These are phyloP conservation scores for Xanthia icteritia DNA, from an alignment of 2,888 invertebrate genomes.

Conservation along the genomic window DNA sequence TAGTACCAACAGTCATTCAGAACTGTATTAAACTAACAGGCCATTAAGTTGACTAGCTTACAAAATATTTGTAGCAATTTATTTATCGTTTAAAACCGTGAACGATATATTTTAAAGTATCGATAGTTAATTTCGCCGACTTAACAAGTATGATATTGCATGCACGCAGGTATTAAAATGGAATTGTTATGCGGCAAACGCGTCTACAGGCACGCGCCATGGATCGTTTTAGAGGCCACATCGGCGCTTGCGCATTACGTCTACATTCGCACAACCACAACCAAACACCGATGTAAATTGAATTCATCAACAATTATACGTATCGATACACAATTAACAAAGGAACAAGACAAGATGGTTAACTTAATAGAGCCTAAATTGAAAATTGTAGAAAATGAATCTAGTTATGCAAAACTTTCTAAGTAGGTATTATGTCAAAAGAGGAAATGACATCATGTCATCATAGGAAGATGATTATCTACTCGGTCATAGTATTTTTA, in stretches of 20 bases:
- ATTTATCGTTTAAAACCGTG: slow-evolving; percentile 43
- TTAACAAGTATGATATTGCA: slow-evolving; percentile 70
- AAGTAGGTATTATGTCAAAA: slow-evolving; percentile 31
- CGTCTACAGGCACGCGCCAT: slow-evolving; percentile 82
- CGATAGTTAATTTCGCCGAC: slow-evolving; percentile 61
- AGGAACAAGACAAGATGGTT: slow-evolving; percentile 25
- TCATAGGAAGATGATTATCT: slow-evolving; percentile 42
- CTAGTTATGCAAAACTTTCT: slow-evolving; percentile 42
- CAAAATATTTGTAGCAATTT: slow-evolving; percentile 52
- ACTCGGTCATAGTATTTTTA: slow-evolving; percentile 59
- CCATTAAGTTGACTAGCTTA: slow-evolving; percentile 33
- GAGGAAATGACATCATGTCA: slow-evolving; percentile 43
- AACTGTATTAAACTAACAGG: slow-evolving; percentile 5
- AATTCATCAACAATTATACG: slow-evolving; percentile 56
- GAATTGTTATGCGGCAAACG: slow-evolving; percentile 82
- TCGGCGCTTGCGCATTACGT: slow-evolving; percentile 69
- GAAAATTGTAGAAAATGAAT: slow-evolving; percentile 1
- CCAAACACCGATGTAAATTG: slow-evolving; percentile 66
- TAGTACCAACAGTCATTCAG: neutral
- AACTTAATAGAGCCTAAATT: slow-evolving; percentile 10
- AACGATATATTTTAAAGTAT: slow-evolving; percentile 41
- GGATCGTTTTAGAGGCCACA: slow-evolving; percentile 74
- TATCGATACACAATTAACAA: slow-evolving; percentile 29
- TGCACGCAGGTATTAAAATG: slow-evolving; percentile 68
- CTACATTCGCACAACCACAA: slow-evolving; percentile 65